phyloP scores from a whole-genome alignment of 2,888 invertebrate species.

The Brachyptera risi region DNA sequence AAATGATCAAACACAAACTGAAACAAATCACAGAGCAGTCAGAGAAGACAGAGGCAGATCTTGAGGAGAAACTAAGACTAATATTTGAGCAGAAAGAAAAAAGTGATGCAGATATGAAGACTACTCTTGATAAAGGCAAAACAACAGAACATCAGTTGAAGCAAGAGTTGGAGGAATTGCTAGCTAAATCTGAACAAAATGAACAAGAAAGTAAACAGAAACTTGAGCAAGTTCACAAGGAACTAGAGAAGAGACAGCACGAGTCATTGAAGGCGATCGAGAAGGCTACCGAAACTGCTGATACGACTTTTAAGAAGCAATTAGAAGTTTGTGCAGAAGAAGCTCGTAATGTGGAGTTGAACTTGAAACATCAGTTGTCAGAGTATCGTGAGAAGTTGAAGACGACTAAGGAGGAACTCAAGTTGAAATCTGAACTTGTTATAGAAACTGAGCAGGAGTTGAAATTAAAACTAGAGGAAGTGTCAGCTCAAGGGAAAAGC shows the following conservation, averaged over 20 bases:
- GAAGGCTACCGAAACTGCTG: constrained; percentile 51
- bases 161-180: constrained; percentile 45
- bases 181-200: constrained; percentile 41
- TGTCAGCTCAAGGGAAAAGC: constrained; percentile 50
- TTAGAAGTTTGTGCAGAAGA: constrained; percentile 24
- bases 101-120: constrained; percentile 46
- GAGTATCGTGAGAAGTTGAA: constrained; percentile 18
- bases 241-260: constrained; percentile 50
- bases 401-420: constrained; percentile 24
- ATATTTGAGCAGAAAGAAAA: constrained; percentile 42
- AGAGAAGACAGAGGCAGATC: constrained; percentile 36
- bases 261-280: constrained; percentile 52
- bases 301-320: constrained; percentile 45
- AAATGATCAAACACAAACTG: constrained; percentile 46
- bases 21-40: constrained; percentile 43
- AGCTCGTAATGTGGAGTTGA: constrained; percentile 43
- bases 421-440: constrained; percentile 19
- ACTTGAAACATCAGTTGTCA: constrained; percentile 48
- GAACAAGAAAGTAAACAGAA: constrained; percentile 38
- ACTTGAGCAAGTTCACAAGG: constrained; percentile 49
- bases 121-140: constrained; percentile 44
- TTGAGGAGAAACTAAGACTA: constrained; percentile 37
- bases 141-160: constrained; percentile 46
- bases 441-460: constrained; percentile 27
- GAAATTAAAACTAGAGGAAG: constrained; percentile 42